Evolutionary conservation across 2,797 vertebrate genomes (phyloP), one percentile per base, ranked within the genome.

Genomic region (Octomys mimax): DNA sequence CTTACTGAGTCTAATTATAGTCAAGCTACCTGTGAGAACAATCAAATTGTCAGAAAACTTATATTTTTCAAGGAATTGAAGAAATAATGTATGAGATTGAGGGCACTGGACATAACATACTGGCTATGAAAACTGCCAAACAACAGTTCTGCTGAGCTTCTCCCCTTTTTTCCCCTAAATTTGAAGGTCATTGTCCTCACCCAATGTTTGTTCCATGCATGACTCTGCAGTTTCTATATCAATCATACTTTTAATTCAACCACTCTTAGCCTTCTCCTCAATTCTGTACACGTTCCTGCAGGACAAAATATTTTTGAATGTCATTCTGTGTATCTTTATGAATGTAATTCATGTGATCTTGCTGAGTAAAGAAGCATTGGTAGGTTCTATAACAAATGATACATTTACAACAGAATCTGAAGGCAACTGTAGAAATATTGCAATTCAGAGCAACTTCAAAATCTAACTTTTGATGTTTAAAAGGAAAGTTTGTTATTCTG

Each of bases 401-500:
- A 57, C 4, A 71, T 89, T 90, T 62, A 61, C 12, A 73, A 24
- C 9, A 78, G 31, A 89, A 54, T 28, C 12, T 0, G 85, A 78
- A 14, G 54, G 7, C 1, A 26, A 49, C 7, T 64, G 42, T 70
- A 83, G 31, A 91, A 83, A 94, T 90, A 87, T 59, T 96, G 79
- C 92, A 61, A 92, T 83, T 86, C 68, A 83, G 77, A 86, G 26
- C 36, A 89, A 83, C 36, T 92, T 73, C 21, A 96, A 98, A 98
- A 97, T 96, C 87, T 96, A 98, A 96, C 96, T 96, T 97, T 52
- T 82, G 73, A 33, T 89, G 59, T 96, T 97, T 94, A 94, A 98
- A 98, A 91, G 61, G 39, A 82, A 97, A 89, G 68, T 97, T 97
- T 93, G 91, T 19, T 81, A 86, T 36, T 66, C 52, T 94, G 86